Evolutionary conservation across 2,113 vertebrate species (phyloP).

Genomic region (Sakesphorus luctuosus): DNA sequence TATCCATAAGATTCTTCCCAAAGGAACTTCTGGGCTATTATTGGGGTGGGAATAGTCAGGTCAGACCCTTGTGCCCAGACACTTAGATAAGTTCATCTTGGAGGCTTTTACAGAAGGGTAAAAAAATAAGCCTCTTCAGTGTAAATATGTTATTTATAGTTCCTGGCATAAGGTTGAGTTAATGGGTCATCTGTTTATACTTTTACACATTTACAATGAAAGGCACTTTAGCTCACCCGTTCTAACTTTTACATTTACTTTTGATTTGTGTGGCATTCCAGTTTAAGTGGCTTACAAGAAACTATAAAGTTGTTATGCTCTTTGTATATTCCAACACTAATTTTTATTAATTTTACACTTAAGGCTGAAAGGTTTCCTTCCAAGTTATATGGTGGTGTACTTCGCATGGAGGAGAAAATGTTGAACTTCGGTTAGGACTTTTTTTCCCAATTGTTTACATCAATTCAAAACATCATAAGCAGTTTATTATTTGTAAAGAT

Average conservation of each 20-base stretch:
- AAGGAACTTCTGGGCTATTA: not conserved
- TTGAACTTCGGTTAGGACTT: not conserved
- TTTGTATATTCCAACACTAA: not conserved
- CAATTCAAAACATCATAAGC: not conserved
- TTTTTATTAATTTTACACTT: not conserved
- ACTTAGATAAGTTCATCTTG: not conserved
- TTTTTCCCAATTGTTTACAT: not conserved
- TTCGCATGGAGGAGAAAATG: not conserved
- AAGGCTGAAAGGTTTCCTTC: not conserved
- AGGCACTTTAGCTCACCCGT: not conserved
- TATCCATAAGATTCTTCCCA: not conserved
- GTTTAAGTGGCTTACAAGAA: not conserved
- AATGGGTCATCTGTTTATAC: not conserved
- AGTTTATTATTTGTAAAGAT: not conserved
- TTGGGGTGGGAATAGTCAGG: not conserved
- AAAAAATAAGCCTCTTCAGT: not conserved
- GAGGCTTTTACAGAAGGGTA: not conserved
- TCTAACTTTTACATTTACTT: not conserved
- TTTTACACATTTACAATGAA: not conserved
- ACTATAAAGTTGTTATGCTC: not conserved
- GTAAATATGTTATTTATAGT: not conserved
- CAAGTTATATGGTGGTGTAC: not conserved
- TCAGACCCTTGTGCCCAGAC: not conserved
- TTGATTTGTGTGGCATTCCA: not conserved
- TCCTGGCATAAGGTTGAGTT: not conserved